Evolutionary conservation across 2,888 invertebrate species (phyloP).

Genomic region (Proisotoma minuta): DNA sequence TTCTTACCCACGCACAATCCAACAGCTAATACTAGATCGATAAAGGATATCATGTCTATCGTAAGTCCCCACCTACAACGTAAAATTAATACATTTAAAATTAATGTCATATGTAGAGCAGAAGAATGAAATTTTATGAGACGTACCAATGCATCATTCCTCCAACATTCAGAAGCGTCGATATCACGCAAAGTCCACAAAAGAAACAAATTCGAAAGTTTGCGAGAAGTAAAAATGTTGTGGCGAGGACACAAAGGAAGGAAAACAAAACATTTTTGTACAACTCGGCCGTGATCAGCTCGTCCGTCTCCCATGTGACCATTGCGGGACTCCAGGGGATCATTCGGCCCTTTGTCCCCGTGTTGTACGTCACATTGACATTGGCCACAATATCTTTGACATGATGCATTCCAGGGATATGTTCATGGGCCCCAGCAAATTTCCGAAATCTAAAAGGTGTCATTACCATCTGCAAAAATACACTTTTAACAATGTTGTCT

Average conservation of each 20-base stretch:
- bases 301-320: conserved; percentile 71
- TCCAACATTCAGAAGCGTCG: conserved; percentile 59
- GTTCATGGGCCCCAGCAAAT: conserved; percentile 59
- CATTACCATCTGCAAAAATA: conserved; percentile 58
- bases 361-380: conserved; percentile 58
- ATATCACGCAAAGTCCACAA: conserved; percentile 56
- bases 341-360: conserved; percentile 57
- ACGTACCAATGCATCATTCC: conserved; percentile 72
- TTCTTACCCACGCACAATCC: conserved; percentile 76
- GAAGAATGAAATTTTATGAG: no score
- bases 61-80: conserved; percentile 82
- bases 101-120: no score
- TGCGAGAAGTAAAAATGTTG: conserved; percentile 68
- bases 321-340: conserved; percentile 69
- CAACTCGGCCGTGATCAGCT: conserved; percentile 68
- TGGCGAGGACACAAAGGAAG: conserved; percentile 70
- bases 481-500: no score
- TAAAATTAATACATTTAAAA: no score
- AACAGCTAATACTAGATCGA: conserved; percentile 71
- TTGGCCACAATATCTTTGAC: conserved; percentile 58
- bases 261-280: conserved; percentile 70
- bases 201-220: conserved; percentile 73
- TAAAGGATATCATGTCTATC: conserved; percentile 74
- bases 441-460: conserved; percentile 61
- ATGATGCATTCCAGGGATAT: conserved; percentile 64